Evolutionary conservation across 2,888 invertebrate genomes (phyloP).

Genomic region (Lathronympha strigana): DNA sequence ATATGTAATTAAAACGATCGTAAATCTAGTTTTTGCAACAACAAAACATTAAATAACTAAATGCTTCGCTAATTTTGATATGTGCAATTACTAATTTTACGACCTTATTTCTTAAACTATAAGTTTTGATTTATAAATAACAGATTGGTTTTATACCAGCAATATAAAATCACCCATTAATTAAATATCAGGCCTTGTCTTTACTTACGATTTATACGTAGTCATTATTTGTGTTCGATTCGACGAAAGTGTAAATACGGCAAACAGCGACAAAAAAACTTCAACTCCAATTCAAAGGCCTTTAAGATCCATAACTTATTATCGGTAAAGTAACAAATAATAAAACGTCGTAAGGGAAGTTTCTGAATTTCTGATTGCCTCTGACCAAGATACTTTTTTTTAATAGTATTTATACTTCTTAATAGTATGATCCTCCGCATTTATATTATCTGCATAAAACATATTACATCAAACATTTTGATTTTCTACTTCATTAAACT

Average conservation of each 20-base stretch:
- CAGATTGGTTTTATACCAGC: neutral
- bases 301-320: neutral
- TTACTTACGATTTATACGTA: conserved; percentile 26
- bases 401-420: no score
- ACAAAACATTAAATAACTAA: neutral
- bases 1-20: neutral
- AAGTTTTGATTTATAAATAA: neutral
- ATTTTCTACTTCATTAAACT: no score
- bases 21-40: neutral
- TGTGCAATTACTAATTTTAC: neutral
- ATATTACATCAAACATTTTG: no score
- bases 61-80: conserved; percentile 11
- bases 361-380: no score
- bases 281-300: neutral
- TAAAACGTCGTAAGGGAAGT: neutral
- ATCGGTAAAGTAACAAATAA: neutral
- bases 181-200: conserved; percentile 22
- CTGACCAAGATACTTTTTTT: no score
- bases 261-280: neutral
- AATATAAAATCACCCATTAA: conserved; percentile 27
- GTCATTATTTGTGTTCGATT: conserved; percentile 28
- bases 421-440: no score
- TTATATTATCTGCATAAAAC: no score
- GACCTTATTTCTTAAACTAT: neutral
- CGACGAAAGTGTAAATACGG: conserved; percentile 30